Base-by-base conservation (phyloP, 2,113 vertebrate species). In the Spea bombifrons region DNA sequence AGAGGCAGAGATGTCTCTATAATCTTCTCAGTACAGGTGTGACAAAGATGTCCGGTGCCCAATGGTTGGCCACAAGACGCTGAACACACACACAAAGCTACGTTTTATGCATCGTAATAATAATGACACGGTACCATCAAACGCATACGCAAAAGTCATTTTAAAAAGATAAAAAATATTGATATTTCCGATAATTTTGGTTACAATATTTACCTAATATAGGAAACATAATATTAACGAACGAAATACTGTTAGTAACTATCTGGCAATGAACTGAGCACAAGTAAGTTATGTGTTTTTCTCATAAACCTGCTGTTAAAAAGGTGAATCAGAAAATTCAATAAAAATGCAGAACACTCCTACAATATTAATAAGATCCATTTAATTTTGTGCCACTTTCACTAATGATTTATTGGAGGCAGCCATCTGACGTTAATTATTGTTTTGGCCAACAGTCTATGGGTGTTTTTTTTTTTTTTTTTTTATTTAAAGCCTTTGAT, bases 21-120 rank as follows among this genome's bases (percentile, higher is more conserved):
- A 95, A 97, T 96, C 94, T 95, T 91, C 93, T 90, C 90, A 91
- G 92, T 91, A 92, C 94, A 98, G 96, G 94, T 96, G 94, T 88
- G 91, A 95, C 90, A 88, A 86, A 30, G 30, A 30, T 30, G 30
- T 30, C 30, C 30, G 30, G 30, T 30, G 30, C 30, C 30, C 30
- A 30, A 30, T 30, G 30, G 30, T 30, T 30, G 30, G 30, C 30
- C 30, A 30, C 30, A 30, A 30, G 30, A 30, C 30, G 30, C 30
- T 30, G 30, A 30, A 30, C 30, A 30, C 30, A 30, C 30, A 30
- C 30, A 30, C 30, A 30, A 30, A 30, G 30, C 30, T 30, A 30
- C 30, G 30, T 30, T 30, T 30, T 30, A 30, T 30, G 30, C 30
- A 2, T 30, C 2, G 30, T 30, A 30, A 30, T 30, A 30, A 30